Conservation (phyloP, 2,113 vertebrate species). For the Phaethon lepturus region DNA sequence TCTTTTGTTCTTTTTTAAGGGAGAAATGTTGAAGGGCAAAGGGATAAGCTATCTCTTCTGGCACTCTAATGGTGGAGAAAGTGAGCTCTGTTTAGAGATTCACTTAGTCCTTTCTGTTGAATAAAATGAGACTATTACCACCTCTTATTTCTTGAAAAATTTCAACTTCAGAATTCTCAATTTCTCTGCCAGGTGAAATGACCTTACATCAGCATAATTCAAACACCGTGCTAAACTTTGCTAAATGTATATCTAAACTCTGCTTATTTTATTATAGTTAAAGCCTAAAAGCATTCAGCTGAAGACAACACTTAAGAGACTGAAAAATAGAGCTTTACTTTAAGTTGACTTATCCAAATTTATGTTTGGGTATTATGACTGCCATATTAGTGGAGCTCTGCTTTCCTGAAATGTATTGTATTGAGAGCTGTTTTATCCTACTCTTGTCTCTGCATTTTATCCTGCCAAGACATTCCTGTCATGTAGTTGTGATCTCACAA, state of each 20-base stretch:
- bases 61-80: not conserved
- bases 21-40: not conserved
- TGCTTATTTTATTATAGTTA: not conserved
- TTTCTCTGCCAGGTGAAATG: not conserved
- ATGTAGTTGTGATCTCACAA: not conserved
- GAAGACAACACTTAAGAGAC: not conserved
- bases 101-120: not conserved
- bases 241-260: not conserved
- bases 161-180: not conserved
- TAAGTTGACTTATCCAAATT: not conserved
- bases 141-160: not conserved
- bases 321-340: not conserved
- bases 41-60: not conserved
- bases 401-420: not conserved
- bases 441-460: not conserved
- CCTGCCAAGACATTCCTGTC: not conserved
- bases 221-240: not conserved
- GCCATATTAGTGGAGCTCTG: rapidly evolving
- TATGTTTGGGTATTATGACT: not conserved
- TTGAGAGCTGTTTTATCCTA: not conserved
- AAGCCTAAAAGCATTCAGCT: not conserved
- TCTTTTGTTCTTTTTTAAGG: not conserved
- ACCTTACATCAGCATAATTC: not conserved
- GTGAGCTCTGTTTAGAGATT: not conserved
- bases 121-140: not conserved